Conservation (phyloP, 2,797 vertebrate genomes). For the Crocidura indochinensis region DNA sequence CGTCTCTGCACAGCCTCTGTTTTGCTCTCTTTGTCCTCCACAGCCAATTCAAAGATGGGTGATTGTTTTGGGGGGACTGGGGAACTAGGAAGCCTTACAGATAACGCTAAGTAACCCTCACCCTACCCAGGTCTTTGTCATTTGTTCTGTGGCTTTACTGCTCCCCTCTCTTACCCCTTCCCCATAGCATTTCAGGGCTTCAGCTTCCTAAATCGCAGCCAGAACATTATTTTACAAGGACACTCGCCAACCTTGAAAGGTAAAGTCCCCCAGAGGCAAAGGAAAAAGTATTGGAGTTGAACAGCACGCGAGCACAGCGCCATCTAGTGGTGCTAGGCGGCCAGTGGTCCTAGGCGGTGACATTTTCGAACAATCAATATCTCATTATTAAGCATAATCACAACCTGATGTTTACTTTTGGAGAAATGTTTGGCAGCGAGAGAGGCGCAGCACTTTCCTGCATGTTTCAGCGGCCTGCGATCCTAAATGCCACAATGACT, state of each 20-base stretch:
- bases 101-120: no score
- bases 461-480: slow-evolving; percentile 57
- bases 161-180: slow-evolving; percentile 46
- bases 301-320: slow-evolving; percentile 67
- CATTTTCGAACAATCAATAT: slow-evolving; percentile 92
- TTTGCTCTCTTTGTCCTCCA: neutral
- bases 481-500: slow-evolving; percentile 84
- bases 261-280: slow-evolving; percentile 75
- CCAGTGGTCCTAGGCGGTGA: slow-evolving; percentile 77
- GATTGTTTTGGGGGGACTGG: neutral
- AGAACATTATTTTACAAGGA: slow-evolving; percentile 79
- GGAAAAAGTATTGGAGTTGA: neutral
- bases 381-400: slow-evolving; percentile 91
- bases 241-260: slow-evolving; percentile 83
- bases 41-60: slow-evolving; percentile 27
- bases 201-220: slow-evolving; percentile 74
- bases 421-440: slow-evolving; percentile 72
- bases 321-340: slow-evolving; percentile 71
- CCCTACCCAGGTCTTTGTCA: slow-evolving; percentile 12
- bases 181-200: slow-evolving; percentile 59
- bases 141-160: slow-evolving; percentile 12
- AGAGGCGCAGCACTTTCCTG: slow-evolving; percentile 72
- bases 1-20: neutral
- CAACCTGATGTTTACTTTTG: slow-evolving; percentile 88
- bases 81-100: no score